phyloP scores from a whole-genome alignment of 1,140 invertebrate species.

The Belonocnema kinseyi region DNA sequence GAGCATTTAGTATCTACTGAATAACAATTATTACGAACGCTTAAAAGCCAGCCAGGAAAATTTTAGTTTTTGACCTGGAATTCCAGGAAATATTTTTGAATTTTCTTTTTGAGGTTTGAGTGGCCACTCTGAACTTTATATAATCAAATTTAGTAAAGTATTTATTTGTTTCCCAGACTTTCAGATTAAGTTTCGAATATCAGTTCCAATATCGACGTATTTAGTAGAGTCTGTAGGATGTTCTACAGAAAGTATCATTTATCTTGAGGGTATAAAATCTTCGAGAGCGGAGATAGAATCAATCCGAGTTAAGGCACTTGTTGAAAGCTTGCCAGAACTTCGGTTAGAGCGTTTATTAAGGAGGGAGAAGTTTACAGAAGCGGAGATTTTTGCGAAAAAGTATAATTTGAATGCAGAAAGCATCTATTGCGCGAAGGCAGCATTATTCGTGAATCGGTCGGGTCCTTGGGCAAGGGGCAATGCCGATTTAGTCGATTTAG shows the following conservation, averaged over 20 bases:
- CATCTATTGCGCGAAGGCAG: conserved; percentile 66
- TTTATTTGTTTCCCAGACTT: conserved; percentile 56
- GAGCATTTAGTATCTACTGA: too few species aligned
- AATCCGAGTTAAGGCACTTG: conserved; percentile 67
- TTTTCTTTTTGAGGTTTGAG: conserved; percentile 7
- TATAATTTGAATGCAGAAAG: conserved; percentile 64
- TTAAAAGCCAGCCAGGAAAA: too few species aligned
- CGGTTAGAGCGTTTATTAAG: conserved; percentile 67
- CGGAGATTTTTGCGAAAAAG: conserved; percentile 67
- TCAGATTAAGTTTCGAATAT: conserved; percentile 61
- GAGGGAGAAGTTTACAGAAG: conserved; percentile 67
- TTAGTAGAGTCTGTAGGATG: conserved; percentile 59
- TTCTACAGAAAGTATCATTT: conserved; percentile 62
- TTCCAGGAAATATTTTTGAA: too few species aligned
- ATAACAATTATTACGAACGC: too few species aligned
- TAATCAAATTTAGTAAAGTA: too few species aligned
- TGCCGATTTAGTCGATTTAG: conserved; percentile 43
- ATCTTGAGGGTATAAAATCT: conserved; percentile 61
- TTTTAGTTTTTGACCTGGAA: too few species aligned
- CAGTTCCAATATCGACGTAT: conserved; percentile 58
- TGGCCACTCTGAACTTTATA: neutral
- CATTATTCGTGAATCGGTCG: conserved; percentile 60
- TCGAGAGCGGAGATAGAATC: conserved; percentile 47
- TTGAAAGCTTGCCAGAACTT: conserved; percentile 64
- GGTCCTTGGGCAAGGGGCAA: conserved; percentile 57